A percentile compares a stretch with the other conserved stretches of the same genome.
These are phyloP conservation scores for Cyprinodon tularosa DNA, from an alignment of 2,113 vertebrate genomes.

Conservation along the genomic window DNA sequence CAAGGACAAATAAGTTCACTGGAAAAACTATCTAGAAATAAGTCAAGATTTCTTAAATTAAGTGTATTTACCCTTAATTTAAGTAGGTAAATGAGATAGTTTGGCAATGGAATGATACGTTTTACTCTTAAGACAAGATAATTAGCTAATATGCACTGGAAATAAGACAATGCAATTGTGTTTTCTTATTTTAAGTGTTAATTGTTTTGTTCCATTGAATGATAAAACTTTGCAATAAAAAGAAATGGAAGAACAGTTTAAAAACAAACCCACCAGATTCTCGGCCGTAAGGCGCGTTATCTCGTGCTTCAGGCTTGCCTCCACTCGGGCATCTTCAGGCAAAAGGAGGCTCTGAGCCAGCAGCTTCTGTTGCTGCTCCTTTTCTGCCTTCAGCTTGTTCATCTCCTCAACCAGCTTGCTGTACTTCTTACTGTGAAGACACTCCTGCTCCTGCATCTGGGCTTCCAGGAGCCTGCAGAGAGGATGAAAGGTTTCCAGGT, in stretches of 20 bases:
- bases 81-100: no score
- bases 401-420: conserved; percentile 85
- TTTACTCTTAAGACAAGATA: no score
- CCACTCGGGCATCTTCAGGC: conserved; percentile 88
- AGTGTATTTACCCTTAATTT: no score
- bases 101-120: no score
- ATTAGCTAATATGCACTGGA: no score
- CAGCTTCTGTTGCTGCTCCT: conserved; percentile 89
- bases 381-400: conserved; percentile 86
- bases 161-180: no score
- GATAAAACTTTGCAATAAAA: not conserved
- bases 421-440: conserved; percentile 81
- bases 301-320: conserved; percentile 90
- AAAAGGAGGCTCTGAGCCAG: conserved; percentile 87
- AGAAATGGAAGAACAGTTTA: not conserved
- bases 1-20: not conserved
- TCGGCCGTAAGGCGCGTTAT: conserved; percentile 92
- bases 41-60: no score
- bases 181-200: no score
- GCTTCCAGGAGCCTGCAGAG: conserved; percentile 86
- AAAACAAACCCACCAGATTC: conserved; percentile 86
- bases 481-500: conserved; percentile 58
- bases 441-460: conserved; percentile 88
- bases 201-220: no score
- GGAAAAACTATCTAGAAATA: not conserved